Percentiles rank a stretch among this genome's conserved stretches.
Evolutionary conservation across 2,113 vertebrate genomes (phyloP).

Genomic region (Cynocephalus volans): DNA sequence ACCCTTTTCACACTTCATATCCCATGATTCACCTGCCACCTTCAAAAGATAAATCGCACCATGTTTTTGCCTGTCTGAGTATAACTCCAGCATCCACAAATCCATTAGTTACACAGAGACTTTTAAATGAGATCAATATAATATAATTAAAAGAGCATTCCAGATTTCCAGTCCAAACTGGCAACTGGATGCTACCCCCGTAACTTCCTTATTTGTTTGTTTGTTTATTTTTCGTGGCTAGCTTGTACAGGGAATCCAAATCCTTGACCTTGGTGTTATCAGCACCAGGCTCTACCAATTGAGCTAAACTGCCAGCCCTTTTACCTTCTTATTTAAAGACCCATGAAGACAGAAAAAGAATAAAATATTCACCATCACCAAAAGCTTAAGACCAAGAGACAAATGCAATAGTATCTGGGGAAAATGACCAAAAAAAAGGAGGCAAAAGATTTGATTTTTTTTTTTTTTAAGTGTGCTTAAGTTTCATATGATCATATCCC

Average conservation of each 20-base stretch:
- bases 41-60: not conserved
- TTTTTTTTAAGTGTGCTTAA: not conserved
- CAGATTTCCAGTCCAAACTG: not conserved
- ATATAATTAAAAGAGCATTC: not conserved
- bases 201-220: not conserved
- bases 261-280: too few relatives aligned
- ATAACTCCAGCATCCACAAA: not conserved
- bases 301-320: too few relatives aligned
- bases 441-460: not conserved
- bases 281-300: too few relatives aligned
- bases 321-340: not conserved
- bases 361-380: not conserved
- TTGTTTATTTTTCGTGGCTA: too few relatives aligned
- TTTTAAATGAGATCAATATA: not conserved
- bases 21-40: not conserved
- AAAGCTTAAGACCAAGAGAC: not conserved
- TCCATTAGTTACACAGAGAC: not conserved
- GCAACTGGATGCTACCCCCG: not conserved
- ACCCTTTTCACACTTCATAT: not conserved
- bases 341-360: not conserved
- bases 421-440: not conserved
- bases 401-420: not conserved
- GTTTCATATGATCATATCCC: not conserved
- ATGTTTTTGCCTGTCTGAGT: not conserved
- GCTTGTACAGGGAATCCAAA: too few relatives aligned